These are phyloP conservation scores for Vidua chalybeata DNA, from an alignment of 2,113 vertebrate genomes.

Conservation along the genomic window DNA sequence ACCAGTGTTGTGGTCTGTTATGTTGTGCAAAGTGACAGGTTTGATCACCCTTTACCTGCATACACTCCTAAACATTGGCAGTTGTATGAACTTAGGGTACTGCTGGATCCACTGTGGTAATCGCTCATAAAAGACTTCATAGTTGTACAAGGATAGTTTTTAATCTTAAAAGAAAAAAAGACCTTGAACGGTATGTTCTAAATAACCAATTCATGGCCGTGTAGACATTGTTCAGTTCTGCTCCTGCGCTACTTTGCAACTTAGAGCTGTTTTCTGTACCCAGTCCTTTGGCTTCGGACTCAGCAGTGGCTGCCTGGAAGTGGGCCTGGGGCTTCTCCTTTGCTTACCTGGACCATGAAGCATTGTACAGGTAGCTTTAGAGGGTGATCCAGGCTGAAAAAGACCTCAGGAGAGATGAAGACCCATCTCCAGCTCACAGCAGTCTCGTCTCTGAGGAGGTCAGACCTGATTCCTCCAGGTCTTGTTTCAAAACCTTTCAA, in stretches of 20 bases:
- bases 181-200: not conserved
- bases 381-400: not conserved
- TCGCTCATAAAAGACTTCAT: not conserved
- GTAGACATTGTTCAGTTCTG: not conserved
- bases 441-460: not conserved
- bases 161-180: not conserved
- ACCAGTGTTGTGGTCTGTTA: slow-evolving; percentile 3
- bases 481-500: not conserved
- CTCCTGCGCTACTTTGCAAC: fast-evolving
- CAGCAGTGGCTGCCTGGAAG: not conserved
- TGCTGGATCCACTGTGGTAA: not conserved
- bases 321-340: not conserved
- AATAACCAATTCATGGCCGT: fast-evolving
- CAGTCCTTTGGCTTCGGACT: not conserved
- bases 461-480: not conserved
- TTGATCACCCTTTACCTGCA: not conserved
- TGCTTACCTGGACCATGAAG: fast-evolving
- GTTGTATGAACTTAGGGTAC: not conserved
- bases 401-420: not conserved
- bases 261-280: not conserved
- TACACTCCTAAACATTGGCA: not conserved
- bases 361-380: not conserved
- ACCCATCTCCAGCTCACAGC: not conserved
- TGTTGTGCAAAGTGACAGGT: not conserved
- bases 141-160: not conserved